Conservation (phyloP, 2,888 invertebrate species). For the Pyrrhosoma nymphula region DNA sequence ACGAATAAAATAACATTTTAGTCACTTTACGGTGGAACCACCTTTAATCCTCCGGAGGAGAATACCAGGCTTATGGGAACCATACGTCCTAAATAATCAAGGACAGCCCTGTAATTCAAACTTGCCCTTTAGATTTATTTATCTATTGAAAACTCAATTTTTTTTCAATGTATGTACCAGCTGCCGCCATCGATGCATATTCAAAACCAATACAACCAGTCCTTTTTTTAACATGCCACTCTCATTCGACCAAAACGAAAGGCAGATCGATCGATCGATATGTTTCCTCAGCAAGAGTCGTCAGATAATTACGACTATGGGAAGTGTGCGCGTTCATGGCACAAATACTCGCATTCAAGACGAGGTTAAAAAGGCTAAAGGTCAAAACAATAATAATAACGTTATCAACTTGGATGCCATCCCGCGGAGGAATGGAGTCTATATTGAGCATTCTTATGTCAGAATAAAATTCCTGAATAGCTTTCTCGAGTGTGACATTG, state of each 20-base stretch:
- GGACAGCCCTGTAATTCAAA: too few relatives aligned
- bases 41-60: too few relatives aligned
- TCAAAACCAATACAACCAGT: neutral
- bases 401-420: slow-evolving; percentile 8
- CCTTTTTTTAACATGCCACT: neutral
- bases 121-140: too few relatives aligned
- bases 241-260: neutral
- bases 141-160: too few relatives aligned
- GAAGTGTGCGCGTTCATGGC: neutral
- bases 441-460: neutral
- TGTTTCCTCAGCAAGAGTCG: neutral
- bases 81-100: too few relatives aligned
- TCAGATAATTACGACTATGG: neutral
- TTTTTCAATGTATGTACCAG: too few relatives aligned
- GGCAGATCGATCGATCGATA: neutral
- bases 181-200: neutral
- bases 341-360: neutral
- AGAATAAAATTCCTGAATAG: neutral
- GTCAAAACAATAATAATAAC: neutral
- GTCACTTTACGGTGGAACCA: too few relatives aligned
- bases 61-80: too few relatives aligned
- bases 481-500: neutral
- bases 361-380: neutral
- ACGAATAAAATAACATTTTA: too few relatives aligned
- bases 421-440: neutral